Conservation (phyloP, 2,888 invertebrate species). For the Blastobasis lacticolella region DNA sequence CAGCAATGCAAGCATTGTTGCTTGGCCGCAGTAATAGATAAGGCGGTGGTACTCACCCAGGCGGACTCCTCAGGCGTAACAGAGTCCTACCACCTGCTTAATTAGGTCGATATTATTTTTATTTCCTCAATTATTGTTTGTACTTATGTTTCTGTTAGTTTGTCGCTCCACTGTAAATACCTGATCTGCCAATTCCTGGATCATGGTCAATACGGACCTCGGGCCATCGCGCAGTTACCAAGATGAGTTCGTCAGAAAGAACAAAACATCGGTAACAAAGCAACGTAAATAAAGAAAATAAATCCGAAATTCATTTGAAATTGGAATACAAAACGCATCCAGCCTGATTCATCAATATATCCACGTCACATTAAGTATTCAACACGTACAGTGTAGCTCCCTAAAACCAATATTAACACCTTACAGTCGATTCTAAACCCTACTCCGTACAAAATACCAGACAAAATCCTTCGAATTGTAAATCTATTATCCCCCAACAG, state of each 20-base stretch:
- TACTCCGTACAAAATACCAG: constrained; percentile 2
- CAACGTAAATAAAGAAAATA: neutral
- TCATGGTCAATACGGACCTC: too few relatives aligned
- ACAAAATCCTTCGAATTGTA: neutral
- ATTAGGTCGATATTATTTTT: too few relatives aligned
- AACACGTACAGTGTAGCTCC: constrained; percentile 21
- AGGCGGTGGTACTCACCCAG: too few relatives aligned
- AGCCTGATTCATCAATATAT: constrained; percentile 15
- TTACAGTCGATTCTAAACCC: constrained; percentile 3
- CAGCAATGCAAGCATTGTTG: too few relatives aligned
- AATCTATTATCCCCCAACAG: neutral
- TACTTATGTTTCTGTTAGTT: neutral
- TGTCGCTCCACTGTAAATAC: too few relatives aligned
- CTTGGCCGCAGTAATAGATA: too few relatives aligned
- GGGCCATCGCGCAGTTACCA: too few relatives aligned
- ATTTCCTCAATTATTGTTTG: neutral
- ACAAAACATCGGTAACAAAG: too few relatives aligned
- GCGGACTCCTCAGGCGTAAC: too few relatives aligned
- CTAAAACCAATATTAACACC: constrained; percentile 9
- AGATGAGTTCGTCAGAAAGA: too few relatives aligned
- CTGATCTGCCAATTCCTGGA: too few relatives aligned
- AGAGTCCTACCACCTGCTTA: too few relatives aligned
- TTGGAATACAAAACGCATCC: constrained; percentile 10
- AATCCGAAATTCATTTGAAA: neutral
- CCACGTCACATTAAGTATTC: constrained; percentile 33